Evolutionary conservation across 2,888 invertebrate genomes (phyloP).

Genomic region (Plebejus argus): DNA sequence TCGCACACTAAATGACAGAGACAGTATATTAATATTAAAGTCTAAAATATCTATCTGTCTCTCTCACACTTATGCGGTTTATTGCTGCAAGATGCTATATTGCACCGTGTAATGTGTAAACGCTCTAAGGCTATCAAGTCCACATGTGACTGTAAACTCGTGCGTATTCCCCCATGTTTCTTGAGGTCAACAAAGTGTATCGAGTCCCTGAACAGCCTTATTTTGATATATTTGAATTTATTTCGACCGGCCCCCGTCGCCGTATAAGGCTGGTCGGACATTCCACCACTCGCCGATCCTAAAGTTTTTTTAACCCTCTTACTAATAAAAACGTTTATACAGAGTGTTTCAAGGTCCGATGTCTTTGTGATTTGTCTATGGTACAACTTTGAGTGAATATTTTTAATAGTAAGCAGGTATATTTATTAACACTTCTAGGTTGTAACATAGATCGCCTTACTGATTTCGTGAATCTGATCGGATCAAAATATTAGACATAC

Average conservation of each 20-base stretch:
- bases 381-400: not conserved
- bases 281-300: constrained; percentile 7
- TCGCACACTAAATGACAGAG: not conserved
- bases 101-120: not conserved
- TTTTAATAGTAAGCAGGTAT: not conserved
- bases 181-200: not conserved
- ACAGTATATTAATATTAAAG: too few species aligned
- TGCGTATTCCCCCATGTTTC: not conserved
- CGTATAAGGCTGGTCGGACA: not conserved
- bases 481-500: constrained; percentile 2
- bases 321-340: not conserved
- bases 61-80: too few species aligned
- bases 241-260: not conserved
- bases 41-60: too few species aligned
- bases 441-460: constrained; percentile 13
- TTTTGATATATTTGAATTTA: not conserved
- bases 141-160: not conserved
- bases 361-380: not conserved
- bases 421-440: constrained; percentile 1
- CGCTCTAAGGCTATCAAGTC: not conserved
- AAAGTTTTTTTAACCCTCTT: constrained; percentile 25
- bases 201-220: not conserved
- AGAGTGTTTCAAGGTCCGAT: not conserved
- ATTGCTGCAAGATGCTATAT: not conserved
- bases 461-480: constrained; percentile 5